Evolutionary conservation across 2,113 vertebrate species (phyloP), one percentile per base, ranked within the genome.

Genomic region (Lonchura striata): DNA sequence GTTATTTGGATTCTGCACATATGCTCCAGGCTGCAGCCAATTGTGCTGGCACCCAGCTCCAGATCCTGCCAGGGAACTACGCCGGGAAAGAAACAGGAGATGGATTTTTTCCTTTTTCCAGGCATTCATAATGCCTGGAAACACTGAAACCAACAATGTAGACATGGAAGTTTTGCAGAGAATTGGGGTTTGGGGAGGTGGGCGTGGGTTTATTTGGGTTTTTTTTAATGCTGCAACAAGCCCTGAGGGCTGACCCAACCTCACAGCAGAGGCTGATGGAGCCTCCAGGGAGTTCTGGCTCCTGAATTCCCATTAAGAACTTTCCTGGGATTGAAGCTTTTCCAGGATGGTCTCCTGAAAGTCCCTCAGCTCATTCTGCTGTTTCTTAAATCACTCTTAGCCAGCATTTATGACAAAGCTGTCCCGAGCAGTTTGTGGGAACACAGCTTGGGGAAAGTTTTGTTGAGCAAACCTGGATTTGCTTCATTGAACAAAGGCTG

Each of bases 21-120:
- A 96, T 95, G 96, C 86, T 95, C 25, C 75, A 74, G 83, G 94
- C 95, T 92, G 94, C 68, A 96, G 96, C 95, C 96, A 95, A 95
- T 90, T 25, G 39, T 54, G 90, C 88, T 93, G 92, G 90, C 92
- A 80, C 83, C 54, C 71, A 42, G 72, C 71, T 93, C 28, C 68
- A 88, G 66, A 49, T 57, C 65, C 71, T 15, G 49, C 79, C 85
- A 56, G 57, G 82, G 64, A 65, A 65, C 35, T 7, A 46, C 25
- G 0, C 49, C 1, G 4, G 56, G 56, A 65, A 81, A 33, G 41
- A 31, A 44, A 76, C 2, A 11, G 31, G 35, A 75, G 12, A 3
- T 2, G 15, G 63, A 13, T 78, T 60, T 35, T 35, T 70, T 35
- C 49, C 15, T 71, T 61, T 41, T 53, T 14, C 71, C 31, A 47